A percentile compares a stretch with the other conserved stretches of the same genome.
Evolutionary conservation across 2,113 vertebrate genomes (phyloP).

Genomic region (Rhynchomys soricoides): DNA sequence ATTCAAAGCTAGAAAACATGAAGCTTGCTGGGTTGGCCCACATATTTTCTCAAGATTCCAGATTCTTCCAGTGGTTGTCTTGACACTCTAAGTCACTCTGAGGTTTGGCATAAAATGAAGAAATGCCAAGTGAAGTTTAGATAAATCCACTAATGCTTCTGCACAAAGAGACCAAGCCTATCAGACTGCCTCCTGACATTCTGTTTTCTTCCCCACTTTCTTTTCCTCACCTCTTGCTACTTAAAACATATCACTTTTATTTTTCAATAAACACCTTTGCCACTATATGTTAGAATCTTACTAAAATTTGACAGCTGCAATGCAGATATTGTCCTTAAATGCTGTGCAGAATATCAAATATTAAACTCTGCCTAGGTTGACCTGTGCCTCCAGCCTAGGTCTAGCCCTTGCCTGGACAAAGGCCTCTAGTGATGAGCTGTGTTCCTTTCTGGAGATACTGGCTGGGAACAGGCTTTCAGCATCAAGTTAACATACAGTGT

Average conservation of each 20-base stretch:
- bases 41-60: conserved; percentile 43
- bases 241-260: conserved; percentile 19
- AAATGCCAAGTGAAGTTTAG: conserved; percentile 54
- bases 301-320: background rate
- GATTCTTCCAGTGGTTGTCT: background rate
- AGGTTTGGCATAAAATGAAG: conserved; percentile 41
- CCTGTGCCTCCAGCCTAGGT: background rate
- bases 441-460: background rate
- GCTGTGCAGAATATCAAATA: background rate
- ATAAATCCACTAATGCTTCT: conserved; percentile 14
- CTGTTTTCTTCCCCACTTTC: conserved; percentile 31
- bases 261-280: conserved; percentile 48
- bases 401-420: conserved; percentile 8
- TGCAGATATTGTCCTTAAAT: background rate
- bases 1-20: conserved; percentile 51
- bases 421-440: background rate
- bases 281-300: background rate
- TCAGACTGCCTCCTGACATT: background rate
- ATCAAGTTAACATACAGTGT: background rate
- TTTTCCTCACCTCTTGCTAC: background rate
- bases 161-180: background rate
- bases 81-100: background rate
- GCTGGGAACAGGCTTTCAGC: background rate
- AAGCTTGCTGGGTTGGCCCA: conserved; percentile 27
- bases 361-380: background rate